These are phyloP conservation scores for Porites rus DNA, from an alignment of 92 coral and sea anemone genomes.

Conservation along the genomic window DNA sequence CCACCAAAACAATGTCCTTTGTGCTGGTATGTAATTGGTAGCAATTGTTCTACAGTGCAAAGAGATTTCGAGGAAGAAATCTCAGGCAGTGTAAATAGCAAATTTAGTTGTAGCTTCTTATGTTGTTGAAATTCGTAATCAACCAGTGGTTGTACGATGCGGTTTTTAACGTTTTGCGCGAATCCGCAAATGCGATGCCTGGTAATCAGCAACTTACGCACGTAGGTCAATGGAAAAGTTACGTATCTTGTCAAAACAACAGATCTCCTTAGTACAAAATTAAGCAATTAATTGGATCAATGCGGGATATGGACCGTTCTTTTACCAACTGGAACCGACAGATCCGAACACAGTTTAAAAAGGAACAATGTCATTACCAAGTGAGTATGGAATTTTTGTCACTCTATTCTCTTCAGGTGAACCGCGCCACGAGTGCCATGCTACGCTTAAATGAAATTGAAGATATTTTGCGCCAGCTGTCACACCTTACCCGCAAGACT, in stretches of 20 bases:
- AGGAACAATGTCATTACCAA: conserved; percentile 10
- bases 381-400: conserved; percentile 34
- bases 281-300: background rate
- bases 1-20: conserved; percentile 11
- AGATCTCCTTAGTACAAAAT: conserved; percentile 29
- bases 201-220: background rate
- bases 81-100: conserved; percentile 36
- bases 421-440: conserved; percentile 9
- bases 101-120: conserved; percentile 10
- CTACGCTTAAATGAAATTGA: conserved; percentile 27
- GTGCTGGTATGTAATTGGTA: conserved; percentile 18
- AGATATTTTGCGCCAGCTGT: conserved; percentile 20
- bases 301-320: background rate
- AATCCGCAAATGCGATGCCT: no score
- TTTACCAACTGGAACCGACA: conserved; percentile 7
- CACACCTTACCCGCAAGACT: conserved; percentile 8
- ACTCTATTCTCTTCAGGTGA: conserved; percentile 9
- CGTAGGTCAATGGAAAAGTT: conserved; percentile 44
- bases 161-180: no score
- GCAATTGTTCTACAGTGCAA: conserved; percentile 31
- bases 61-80: background rate
- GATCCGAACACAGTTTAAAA: background rate
- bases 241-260: conserved; percentile 32
- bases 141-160: conserved; percentile 14
- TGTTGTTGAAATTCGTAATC: conserved; percentile 23